Evolutionary conservation across 2,888 invertebrate species (phyloP).

Genomic region (Iselma pallidipennis): DNA sequence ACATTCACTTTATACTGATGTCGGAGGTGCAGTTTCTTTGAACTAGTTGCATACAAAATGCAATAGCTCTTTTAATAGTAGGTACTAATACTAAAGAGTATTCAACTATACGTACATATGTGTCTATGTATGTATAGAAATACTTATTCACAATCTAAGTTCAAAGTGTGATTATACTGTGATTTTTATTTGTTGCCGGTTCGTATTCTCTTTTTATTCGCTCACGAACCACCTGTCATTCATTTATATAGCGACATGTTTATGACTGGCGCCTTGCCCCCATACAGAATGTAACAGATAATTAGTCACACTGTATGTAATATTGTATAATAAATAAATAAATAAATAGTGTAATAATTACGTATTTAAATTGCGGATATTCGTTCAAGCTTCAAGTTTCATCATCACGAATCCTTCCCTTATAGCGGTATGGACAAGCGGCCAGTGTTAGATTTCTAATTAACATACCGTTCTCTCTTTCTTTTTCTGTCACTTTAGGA

Average conservation of each 20-base stretch:
- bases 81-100: too few relatives aligned
- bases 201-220: not conserved
- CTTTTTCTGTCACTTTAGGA: not conserved
- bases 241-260: slow-evolving; percentile 1
- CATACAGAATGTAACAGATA: not conserved
- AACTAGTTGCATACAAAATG: not conserved
- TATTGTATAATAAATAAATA: not conserved
- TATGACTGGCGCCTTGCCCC: not conserved
- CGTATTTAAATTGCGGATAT: too few relatives aligned
- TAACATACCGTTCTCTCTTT: not conserved
- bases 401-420: not conserved
- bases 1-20: not conserved
- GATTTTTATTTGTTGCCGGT: not conserved
- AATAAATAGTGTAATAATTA: not conserved
- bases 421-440: not conserved
- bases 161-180: not conserved
- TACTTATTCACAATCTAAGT: not conserved
- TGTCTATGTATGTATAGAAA: not conserved
- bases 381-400: not conserved
- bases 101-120: too few relatives aligned
- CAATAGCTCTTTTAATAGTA: not conserved
- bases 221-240: slow-evolving; percentile 1
- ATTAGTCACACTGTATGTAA: not conserved
- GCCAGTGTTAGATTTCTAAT: not conserved
- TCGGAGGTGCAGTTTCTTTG: slow-evolving; percentile 1